A percentile compares a stretch with the other conserved stretches of the same genome.
Conservation (phyloP, 2,797 vertebrate genomes). For the Megalops cyprinoides region DNA sequence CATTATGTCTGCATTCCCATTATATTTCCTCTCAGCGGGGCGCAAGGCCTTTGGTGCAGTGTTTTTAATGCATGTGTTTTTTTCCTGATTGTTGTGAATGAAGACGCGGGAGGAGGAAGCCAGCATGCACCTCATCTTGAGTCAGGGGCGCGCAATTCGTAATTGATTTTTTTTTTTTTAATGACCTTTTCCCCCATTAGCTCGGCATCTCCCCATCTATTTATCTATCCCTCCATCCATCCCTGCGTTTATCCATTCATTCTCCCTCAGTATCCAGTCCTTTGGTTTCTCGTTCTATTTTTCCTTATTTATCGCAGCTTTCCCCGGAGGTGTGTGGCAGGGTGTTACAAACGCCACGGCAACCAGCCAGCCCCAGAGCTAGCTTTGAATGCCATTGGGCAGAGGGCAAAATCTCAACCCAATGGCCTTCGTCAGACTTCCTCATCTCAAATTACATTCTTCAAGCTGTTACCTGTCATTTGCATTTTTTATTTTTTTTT, state of each 20-base stretch:
- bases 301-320: neutral
- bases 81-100: constrained; percentile 31
- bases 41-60: constrained; percentile 48
- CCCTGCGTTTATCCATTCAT: constrained; percentile 25
- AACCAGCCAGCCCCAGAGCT: no score
- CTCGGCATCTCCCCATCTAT: constrained; percentile 8
- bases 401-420: no score
- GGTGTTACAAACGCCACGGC: no score
- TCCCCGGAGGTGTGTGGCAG: neutral
- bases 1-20: constrained; percentile 45
- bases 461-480: no score
- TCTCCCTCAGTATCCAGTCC: constrained; percentile 18
- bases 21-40: constrained; percentile 34
- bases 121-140: neutral
- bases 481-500: neutral
- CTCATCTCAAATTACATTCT: no score
- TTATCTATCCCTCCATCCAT: constrained; percentile 33
- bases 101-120: constrained; percentile 1
- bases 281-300: constrained; percentile 26
- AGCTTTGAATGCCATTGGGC: no score
- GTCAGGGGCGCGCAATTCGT: no score
- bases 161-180: no score
- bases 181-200: constrained; percentile 14
- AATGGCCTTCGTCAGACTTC: no score
- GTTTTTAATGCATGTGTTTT: constrained; percentile 53